A percentile compares a stretch with the other conserved stretches of the same genome.
Evolutionary conservation across 64 coral and sea anemone species (phyloP).

Genomic region (Montipora efflorescens): DNA sequence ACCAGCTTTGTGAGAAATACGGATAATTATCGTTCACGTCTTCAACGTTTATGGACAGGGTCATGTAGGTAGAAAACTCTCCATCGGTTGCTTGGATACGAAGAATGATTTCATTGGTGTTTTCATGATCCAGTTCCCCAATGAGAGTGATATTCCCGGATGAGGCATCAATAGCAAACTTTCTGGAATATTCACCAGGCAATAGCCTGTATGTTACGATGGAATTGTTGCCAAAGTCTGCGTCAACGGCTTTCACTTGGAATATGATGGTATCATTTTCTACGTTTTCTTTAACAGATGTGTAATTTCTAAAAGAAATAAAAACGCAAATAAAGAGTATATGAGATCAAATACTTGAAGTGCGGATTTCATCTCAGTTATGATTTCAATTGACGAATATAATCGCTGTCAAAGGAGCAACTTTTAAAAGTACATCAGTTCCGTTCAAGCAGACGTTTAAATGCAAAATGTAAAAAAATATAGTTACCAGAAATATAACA

Average conservation of each 20-base stretch:
- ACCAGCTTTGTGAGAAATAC: neutral
- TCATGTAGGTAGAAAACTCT: neutral
- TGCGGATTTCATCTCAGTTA: too few species aligned
- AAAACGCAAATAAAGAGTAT: too few species aligned
- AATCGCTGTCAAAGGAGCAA: too few species aligned
- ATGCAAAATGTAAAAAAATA: too few species aligned
- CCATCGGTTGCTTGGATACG: conserved; percentile 37
- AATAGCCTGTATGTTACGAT: neutral
- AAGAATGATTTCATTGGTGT: neutral
- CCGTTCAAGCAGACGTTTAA: too few species aligned
- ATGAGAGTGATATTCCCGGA: conserved; percentile 30
- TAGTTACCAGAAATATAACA: too few species aligned
- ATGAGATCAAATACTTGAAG: too few species aligned
- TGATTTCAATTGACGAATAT: too few species aligned
- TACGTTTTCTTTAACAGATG: neutral
- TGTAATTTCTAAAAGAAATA: neutral
- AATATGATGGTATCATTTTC: conserved; percentile 14
- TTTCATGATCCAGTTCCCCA: conserved; percentile 6
- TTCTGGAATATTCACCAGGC: neutral
- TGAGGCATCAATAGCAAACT: conserved; percentile 6
- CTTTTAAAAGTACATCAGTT: too few species aligned
- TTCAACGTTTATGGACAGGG: neutral
- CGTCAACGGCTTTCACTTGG: conserved; percentile 25
- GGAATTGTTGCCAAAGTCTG: conserved; percentile 22
- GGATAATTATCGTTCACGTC: conserved; percentile 17